Evolutionary conservation across 2,113 vertebrate genomes (phyloP).

Genomic region (Atrichornis clamosus): DNA sequence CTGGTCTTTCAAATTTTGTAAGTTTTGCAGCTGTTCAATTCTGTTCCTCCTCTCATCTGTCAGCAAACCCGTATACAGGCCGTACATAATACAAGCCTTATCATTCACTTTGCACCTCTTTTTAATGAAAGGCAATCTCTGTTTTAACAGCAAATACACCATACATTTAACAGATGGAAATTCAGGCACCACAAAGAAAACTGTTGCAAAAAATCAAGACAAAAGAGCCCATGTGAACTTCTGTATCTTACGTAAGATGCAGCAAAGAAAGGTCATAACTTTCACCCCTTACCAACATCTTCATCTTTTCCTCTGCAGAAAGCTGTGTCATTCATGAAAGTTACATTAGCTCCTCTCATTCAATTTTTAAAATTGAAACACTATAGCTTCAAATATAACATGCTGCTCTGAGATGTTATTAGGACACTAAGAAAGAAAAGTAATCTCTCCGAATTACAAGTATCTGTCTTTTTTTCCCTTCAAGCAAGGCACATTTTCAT

Average conservation of each 20-base stretch:
- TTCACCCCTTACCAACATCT: neutral
- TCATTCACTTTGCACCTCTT: neutral
- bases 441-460: neutral
- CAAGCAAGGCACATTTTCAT: neutral
- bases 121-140: neutral
- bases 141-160: neutral
- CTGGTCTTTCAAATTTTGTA: neutral
- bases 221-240: neutral
- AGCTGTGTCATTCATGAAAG: neutral
- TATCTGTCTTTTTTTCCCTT: neutral
- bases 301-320: neutral
- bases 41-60: conserved; percentile 3
- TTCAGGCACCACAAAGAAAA: neutral
- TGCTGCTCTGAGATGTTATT: neutral
- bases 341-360: neutral
- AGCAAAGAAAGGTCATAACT: neutral
- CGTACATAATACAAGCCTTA: neutral
- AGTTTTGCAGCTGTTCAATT: neutral
- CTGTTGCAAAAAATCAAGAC: neutral
- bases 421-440: neutral
- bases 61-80: neutral
- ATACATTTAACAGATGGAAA: neutral
- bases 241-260: neutral
- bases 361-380: neutral
- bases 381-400: neutral